phyloP scores from a whole-genome alignment of 2,888 invertebrate genomes.

The Lycia hirtaria region DNA sequence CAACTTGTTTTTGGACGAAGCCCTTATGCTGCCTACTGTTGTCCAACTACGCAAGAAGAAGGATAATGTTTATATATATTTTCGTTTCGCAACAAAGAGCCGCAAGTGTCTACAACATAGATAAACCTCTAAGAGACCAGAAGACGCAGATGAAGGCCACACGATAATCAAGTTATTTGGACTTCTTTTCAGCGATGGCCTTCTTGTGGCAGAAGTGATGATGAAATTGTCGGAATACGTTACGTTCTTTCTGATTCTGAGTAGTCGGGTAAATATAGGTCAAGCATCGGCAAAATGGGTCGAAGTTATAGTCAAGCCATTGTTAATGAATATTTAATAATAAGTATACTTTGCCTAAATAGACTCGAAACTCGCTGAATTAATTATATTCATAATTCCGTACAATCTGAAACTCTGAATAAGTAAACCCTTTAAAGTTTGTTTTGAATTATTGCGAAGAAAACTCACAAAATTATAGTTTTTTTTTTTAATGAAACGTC shows the following conservation, averaged over 20 bases:
- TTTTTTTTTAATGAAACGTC: too few species aligned
- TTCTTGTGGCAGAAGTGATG: too few species aligned
- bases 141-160: too few species aligned
- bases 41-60: too few species aligned
- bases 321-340: slow-evolving; percentile 19
- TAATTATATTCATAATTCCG: slow-evolving; percentile 20
- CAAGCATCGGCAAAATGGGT: background rate
- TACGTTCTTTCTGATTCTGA: background rate
- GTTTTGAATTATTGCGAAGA: background rate
- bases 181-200: too few species aligned
- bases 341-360: slow-evolving; percentile 27
- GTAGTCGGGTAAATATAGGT: background rate
- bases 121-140: too few species aligned
- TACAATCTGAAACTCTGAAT: slow-evolving; percentile 7
- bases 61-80: too few species aligned
- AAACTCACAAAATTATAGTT: background rate
- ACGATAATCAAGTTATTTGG: too few species aligned
- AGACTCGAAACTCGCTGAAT: slow-evolving; percentile 37
- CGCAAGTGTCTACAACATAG: too few species aligned
- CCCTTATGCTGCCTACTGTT: too few species aligned
- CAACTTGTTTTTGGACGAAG: too few species aligned
- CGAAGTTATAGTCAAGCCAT: background rate
- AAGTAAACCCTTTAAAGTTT: slow-evolving; percentile 5
- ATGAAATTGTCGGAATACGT: background rate
- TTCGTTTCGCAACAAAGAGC: too few species aligned